Evolutionary conservation across 2,113 vertebrate species (phyloP), one percentile per base, ranked within the genome.

Genomic region (Cettia cetti): DNA sequence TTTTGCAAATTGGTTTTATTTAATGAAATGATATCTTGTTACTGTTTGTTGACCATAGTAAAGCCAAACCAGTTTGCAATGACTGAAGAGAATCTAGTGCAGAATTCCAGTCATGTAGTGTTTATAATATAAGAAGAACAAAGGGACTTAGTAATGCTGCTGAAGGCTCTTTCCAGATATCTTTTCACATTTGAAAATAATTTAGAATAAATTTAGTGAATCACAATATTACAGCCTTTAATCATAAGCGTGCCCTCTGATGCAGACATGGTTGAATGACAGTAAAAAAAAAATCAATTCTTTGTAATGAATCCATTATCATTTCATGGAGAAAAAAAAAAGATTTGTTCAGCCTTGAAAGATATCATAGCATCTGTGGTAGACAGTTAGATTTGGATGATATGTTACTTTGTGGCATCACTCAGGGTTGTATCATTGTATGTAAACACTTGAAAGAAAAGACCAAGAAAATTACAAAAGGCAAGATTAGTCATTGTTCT

Each of bases 401-500:
- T 91, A 76, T 85, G 78, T 91, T 94, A 83, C 50, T 94, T 94
- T 89, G 91, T 86, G 94, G 82, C 65, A 81, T 95, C 92, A 91
- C n/a, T 95, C 49, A 77, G 65, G 60, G 70, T 82, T 89, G 76
- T 90, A 82, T 88, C 70, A 23, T 45, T 92, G 74, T 89, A 71
- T 83, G 64, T 92, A 95, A 96, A 94, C n/a, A 60, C 39, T 95
- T 96, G 72, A 95, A 97, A 94, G 90, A 82, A 92, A 94, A 92
- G 75, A 82, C 27, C 49, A 86, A 78, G 84, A 78, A 95, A 94
- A 94, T 82, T 97, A 86, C 88, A 92, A 95, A 97, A 94, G 84
- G 45, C 63, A 86, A 95, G 94, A 97, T 95, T 97, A 92, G 86
- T 70, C 82, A 95, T 96, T 96, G 90, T 95, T 97, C 79, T 94